Percentiles rank a stretch among this genome's conserved stretches.
These are phyloP conservation scores for Saguinus imperator DNA, from an alignment of 2,113 vertebrate species.

Conservation along the genomic window DNA sequence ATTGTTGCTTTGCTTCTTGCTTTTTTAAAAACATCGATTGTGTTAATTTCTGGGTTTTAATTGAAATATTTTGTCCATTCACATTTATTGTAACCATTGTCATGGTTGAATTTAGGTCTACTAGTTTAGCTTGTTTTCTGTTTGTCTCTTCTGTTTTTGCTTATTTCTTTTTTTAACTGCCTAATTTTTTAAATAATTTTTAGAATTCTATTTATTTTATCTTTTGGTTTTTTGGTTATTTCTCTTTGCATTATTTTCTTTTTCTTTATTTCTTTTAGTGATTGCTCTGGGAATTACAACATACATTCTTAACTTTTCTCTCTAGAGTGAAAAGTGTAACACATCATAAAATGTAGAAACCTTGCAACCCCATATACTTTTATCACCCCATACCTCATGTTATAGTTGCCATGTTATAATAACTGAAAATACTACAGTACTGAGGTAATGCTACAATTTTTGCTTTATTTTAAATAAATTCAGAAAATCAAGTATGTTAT, in stretches of 20 bases:
- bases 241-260: neutral
- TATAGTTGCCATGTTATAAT: neutral
- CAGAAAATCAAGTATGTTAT: neutral
- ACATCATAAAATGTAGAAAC: neutral
- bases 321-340: neutral
- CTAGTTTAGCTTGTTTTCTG: neutral
- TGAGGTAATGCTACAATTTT: neutral
- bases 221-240: neutral
- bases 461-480: slow-evolving; percentile 24
- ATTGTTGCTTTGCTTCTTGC: neutral
- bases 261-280: neutral
- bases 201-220: neutral
- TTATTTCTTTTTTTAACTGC: neutral
- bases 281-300: neutral
- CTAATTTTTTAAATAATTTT: neutral
- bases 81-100: neutral
- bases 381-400: neutral
- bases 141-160: neutral
- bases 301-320: neutral
- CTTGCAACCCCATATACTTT: neutral
- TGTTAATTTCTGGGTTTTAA: neutral
- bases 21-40: neutral
- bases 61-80: neutral
- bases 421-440: no score
- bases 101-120: neutral